These are phyloP conservation scores for Chrosomus eos DNA, from an alignment of 2,797 vertebrate species.

Conservation along the genomic window DNA sequence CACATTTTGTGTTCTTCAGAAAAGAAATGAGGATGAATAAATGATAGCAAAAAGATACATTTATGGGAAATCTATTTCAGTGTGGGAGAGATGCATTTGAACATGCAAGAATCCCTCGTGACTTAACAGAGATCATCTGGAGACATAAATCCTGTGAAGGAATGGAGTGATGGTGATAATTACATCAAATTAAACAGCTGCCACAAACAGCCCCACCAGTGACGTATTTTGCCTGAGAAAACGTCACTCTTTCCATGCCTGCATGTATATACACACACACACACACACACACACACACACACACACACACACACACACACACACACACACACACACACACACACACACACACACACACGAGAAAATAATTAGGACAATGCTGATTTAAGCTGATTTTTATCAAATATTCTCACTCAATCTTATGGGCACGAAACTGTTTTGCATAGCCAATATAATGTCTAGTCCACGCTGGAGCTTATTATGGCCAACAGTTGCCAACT, in stretches of 20 bases:
- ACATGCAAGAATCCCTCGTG: background rate
- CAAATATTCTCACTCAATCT: background rate
- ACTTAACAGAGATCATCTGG: slow-evolving; percentile 1
- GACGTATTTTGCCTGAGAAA: background rate
- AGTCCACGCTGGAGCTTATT: background rate
- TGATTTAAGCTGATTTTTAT: slow-evolving; percentile 8
- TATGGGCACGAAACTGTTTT: background rate
- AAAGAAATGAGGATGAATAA: background rate
- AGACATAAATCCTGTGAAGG: slow-evolving; percentile 41
- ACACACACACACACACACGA: background rate
- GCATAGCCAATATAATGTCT: background rate
- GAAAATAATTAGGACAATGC: background rate
- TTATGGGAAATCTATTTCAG: background rate
- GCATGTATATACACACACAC: background rate
- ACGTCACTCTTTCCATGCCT: background rate
- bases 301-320: background rate
- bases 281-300: background rate
- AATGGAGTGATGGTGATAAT: slow-evolving; percentile 48
- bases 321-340: background rate
- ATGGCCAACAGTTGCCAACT: background rate
- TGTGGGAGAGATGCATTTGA: background rate
- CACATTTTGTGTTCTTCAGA: background rate
- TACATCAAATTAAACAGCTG: slow-evolving; percentile 55
- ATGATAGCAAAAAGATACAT: background rate
- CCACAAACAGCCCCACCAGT: background rate